A percentile compares a stretch with the other conserved stretches of the same genome.
Evolutionary conservation across 2,113 vertebrate genomes (phyloP).

Genomic region (Phrynosoma platyrhinos): DNA sequence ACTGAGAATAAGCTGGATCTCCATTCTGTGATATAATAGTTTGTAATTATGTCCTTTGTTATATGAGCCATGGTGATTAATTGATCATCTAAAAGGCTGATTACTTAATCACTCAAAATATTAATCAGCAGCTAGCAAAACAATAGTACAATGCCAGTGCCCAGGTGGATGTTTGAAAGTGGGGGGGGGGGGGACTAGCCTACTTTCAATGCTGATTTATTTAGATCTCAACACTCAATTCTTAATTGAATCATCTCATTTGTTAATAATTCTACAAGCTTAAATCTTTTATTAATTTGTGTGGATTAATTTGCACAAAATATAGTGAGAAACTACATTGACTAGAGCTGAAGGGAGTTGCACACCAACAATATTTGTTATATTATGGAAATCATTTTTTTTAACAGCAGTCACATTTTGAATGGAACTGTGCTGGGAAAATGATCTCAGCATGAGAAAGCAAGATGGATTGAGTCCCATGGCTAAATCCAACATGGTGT

Average conservation of each 20-base stretch:
- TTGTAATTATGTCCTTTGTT: constrained; percentile 57
- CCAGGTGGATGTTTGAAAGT: constrained; percentile 19
- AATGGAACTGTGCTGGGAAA: background rate
- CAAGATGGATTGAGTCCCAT: background rate
- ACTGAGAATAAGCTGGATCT: constrained; percentile 52
- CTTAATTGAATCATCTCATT: constrained; percentile 12
- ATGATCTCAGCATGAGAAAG: background rate
- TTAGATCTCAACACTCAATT: constrained; percentile 48
- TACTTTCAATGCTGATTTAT: constrained; percentile 16
- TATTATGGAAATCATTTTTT: background rate
- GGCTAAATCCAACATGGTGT: background rate
- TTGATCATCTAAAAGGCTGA: constrained; percentile 61
- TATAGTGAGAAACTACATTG: background rate
- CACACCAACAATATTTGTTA: background rate
- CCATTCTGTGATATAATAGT: constrained; percentile 52
- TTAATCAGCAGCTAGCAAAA: constrained; percentile 57
- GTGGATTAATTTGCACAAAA: background rate
- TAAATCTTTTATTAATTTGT: constrained; percentile 27
- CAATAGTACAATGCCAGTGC: constrained; percentile 32
- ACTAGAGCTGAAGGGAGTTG: background rate
- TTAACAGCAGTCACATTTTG: background rate
- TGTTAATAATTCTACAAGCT: constrained; percentile 31
- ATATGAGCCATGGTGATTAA: constrained; percentile 60
- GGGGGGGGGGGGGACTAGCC: constrained; percentile 2
- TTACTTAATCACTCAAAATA: constrained; percentile 59